phyloP scores from a whole-genome alignment of 2,113 vertebrate species.

The Thamnophis sirtalis region DNA sequence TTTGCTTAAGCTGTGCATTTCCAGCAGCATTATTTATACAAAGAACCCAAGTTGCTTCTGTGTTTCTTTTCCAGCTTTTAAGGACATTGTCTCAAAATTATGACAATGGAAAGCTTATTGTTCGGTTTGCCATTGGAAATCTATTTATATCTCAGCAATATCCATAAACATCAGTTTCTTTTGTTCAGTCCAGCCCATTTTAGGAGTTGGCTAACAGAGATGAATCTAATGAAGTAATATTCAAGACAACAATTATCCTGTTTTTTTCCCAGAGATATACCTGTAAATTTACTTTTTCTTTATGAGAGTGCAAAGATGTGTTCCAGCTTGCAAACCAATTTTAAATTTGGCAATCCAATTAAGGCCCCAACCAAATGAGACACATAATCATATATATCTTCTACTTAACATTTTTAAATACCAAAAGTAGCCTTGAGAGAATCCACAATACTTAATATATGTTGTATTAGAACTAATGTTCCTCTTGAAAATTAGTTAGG shows the following conservation, averaged over 20 bases:
- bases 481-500: neutral
- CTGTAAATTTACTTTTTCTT: neutral
- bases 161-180: neutral
- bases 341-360: neutral
- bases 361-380: neutral
- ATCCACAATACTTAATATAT: neutral
- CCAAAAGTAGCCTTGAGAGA: neutral
- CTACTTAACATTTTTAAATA: neutral
- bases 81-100: neutral
- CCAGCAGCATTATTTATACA: neutral
- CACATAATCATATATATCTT: neutral
- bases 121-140: accelerated
- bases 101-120: conserved; percentile 11
- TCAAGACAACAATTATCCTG: neutral
- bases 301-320: neutral
- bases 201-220: conserved; percentile 21
- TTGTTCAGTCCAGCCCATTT: conserved; percentile 12
- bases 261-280: neutral
- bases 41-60: conserved; percentile 16
- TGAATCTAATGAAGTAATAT: conserved; percentile 2
- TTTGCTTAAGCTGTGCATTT: neutral
- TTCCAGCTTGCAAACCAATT: neutral
- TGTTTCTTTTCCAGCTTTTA: neutral
- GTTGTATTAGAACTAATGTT: neutral
- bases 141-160: conserved; percentile 17